phyloP scores from a whole-genome alignment of 2,797 vertebrate genomes.

The Loriculus beryllinus region DNA sequence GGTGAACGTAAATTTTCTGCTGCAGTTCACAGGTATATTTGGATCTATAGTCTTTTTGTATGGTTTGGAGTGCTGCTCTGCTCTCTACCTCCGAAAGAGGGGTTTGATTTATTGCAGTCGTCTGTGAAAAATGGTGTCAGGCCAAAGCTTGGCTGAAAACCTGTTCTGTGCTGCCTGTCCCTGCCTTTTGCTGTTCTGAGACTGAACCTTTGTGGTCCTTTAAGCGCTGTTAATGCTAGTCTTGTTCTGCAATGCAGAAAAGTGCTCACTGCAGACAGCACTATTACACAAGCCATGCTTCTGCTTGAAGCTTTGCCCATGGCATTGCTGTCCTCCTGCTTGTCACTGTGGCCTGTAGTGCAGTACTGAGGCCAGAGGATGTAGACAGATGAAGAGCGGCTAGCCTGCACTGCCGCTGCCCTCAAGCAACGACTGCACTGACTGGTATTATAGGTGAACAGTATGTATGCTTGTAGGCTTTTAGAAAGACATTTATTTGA shows the following conservation, averaged over 20 bases:
- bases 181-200: not conserved
- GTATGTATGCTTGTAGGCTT: accelerated
- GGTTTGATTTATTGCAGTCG: not conserved
- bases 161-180: not conserved
- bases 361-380: accelerated
- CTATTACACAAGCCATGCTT: accelerated
- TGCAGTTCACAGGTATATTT: not conserved
- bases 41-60: not conserved
- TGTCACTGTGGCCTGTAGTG: accelerated
- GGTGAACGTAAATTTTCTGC: not conserved
- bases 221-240: not conserved
- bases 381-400: not conserved
- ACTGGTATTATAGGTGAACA: not conserved
- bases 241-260: not conserved
- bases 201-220: not conserved
- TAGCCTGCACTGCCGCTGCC: not conserved
- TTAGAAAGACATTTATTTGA: not conserved
- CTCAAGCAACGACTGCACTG: not conserved
- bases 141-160: not conserved
- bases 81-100: not conserved
- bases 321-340: not conserved
- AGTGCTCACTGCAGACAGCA: not conserved
- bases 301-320: accelerated
- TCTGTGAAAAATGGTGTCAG: not conserved
- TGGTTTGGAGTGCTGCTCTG: slow-evolving; percentile 24